Evolutionary conservation across 23 tunicate genomes (phyloP).

Genomic region (Pegea sp.): DNA sequence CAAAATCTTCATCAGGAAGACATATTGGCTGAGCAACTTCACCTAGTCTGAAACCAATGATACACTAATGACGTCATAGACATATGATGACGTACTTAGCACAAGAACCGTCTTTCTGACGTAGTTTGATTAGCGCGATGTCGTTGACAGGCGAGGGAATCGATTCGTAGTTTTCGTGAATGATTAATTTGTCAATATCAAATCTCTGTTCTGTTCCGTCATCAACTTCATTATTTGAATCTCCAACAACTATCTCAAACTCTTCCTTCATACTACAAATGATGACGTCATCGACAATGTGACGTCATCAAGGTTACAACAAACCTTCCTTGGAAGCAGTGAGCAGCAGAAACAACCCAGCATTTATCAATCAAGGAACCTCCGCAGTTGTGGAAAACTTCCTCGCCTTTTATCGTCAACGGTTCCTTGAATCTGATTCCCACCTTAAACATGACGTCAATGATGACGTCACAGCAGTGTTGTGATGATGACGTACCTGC

Average conservation of each 20-base stretch:
- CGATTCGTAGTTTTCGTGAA: constrained; percentile 34
- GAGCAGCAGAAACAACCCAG: constrained; percentile 87
- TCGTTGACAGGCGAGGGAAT: constrained; percentile 47
- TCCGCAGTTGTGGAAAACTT: constrained; percentile 58
- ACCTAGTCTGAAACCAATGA: constrained; percentile 11
- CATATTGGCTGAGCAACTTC: constrained; percentile 54
- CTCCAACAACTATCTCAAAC: constrained; percentile 51
- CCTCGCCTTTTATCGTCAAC: constrained; percentile 4
- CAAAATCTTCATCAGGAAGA: constrained; percentile 17
- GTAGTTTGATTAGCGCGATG: constrained; percentile 44
- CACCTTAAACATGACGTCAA: too few relatives aligned
- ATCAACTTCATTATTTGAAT: constrained; percentile 20
- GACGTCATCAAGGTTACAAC: too few relatives aligned
- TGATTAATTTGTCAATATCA: constrained; percentile 21
- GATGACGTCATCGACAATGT: too few relatives aligned
- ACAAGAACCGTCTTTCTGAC: constrained; percentile 11
- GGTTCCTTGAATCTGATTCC: constrained; percentile 29
- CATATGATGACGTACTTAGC: constrained; percentile 18
- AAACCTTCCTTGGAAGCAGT: constrained; percentile 58
- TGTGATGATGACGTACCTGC: too few relatives aligned
- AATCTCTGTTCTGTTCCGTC: constrained; percentile 79
- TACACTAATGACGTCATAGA: not conserved
- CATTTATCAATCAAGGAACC: constrained; percentile 66
- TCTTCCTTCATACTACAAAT: too few relatives aligned
- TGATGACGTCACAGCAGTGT: too few relatives aligned